phyloP scores from a whole-genome alignment of 2,113 vertebrate species.

The Calyptomena viridis region DNA sequence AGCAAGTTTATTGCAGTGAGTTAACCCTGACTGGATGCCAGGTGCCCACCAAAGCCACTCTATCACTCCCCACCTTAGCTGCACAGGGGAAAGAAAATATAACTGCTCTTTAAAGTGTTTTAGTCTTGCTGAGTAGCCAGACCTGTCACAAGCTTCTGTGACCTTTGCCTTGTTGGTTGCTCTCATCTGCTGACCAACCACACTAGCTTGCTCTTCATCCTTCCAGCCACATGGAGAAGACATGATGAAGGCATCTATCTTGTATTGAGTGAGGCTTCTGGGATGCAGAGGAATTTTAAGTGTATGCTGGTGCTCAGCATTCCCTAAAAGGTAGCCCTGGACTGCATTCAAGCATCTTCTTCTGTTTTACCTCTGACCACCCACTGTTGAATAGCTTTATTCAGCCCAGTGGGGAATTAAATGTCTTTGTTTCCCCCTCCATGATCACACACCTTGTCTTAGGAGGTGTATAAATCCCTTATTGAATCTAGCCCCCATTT shows the following conservation, averaged over 20 bases:
- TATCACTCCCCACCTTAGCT: not conserved
- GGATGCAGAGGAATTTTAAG: not conserved
- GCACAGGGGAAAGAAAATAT: not conserved
- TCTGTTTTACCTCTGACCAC: not conserved
- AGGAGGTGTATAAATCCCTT: not conserved
- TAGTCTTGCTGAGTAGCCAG: not conserved
- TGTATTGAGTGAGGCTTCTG: not conserved
- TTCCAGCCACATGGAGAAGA: not conserved
- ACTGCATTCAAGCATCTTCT: not conserved
- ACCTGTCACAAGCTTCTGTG: not conserved
- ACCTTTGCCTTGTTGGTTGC: not conserved
- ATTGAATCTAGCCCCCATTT: not conserved
- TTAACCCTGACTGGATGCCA: not conserved
- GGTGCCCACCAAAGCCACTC: not conserved
- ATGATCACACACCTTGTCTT: not conserved
- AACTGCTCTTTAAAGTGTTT: not conserved
- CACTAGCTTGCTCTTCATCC: not conserved
- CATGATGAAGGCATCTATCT: not conserved
- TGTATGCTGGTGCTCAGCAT: accelerated
- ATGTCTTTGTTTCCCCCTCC: not conserved
- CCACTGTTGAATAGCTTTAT: not conserved
- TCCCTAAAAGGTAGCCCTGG: not conserved
- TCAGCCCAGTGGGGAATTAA: not conserved
- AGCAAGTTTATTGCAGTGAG: not conserved
- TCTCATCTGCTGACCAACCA: not conserved